Base-by-base conservation (phyloP, 2,113 vertebrate species). In the Petaurus breviceps region DNA sequence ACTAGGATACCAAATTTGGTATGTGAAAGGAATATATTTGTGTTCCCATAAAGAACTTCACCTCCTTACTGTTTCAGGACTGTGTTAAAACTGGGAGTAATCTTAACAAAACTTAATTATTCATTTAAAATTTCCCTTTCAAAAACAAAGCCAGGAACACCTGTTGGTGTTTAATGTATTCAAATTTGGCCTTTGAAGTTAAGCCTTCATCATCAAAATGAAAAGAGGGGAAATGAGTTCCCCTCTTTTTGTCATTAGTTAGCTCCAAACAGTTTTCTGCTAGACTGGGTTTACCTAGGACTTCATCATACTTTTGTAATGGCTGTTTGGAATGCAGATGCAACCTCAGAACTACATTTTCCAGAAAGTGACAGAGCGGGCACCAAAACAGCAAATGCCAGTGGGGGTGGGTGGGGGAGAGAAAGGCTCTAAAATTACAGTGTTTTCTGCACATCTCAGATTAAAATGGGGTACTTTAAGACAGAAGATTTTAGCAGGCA, bases 121-220 rank as follows among this genome's bases (percentile, higher is more conserved):
- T 97, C 96, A 90, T 92, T 97, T 91, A 97, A 10, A 93, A 98
- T 96, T 97, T 97, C 96, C 96, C 96, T 97, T 97, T 97, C 96
- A 97, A 97, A 98, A 97, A 96, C 91, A 91, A 94, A 96, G 55
- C 91, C 97, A 96, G 96, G 93, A 96, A 96, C 97, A 98, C 97
- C 97, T 97, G 96, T 97, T 97, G 94, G 84, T 91, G 52, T 93
- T 92, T 43, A 92, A 84, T 28, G 51, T 89, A 95, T 94, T 96
- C 97, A 97, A 96, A 97, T 93, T 0, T 95, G 92, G 92, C 93
- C 95, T 95, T 92, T 96, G 51, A 31, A 91, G 92, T 90, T 90
- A 91, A 92, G 55, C 51, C 49, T 19, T 92, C 51, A 90, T 90
- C 53, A 53, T 89, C 53, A 53, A 92, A 50, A 0, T 55, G 50